Evolutionary conservation across 1,140 invertebrate species (phyloP).

Genomic region (Coelopa frigida): DNA sequence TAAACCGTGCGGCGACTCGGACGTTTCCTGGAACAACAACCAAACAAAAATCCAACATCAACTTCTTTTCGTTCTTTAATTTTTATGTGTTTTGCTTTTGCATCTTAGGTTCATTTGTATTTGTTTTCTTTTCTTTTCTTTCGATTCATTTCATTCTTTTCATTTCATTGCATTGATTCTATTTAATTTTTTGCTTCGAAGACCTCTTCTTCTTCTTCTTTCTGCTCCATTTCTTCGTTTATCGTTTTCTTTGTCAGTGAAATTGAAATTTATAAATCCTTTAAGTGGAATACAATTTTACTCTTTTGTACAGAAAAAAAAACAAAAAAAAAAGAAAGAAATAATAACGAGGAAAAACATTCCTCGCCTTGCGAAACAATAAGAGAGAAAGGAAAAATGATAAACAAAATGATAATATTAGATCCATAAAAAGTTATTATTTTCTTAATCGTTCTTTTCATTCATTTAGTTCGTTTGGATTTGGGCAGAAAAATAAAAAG

Average conservation of each 20-base stretch:
- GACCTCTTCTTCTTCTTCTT: slow-evolving; percentile 4
- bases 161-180: slow-evolving; percentile 38
- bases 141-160: slow-evolving; percentile 27
- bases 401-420: background rate
- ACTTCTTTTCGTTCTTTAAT: slow-evolving; percentile 62
- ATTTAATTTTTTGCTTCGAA: slow-evolving; percentile 19
- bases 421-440: background rate
- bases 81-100: slow-evolving; percentile 22
- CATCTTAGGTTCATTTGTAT: slow-evolving; percentile 11
- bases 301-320: slow-evolving; percentile 1
- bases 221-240: background rate
- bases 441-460: slow-evolving; percentile 2
- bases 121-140: slow-evolving; percentile 22
- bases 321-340: slow-evolving; percentile 11
- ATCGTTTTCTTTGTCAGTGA: slow-evolving; percentile 16
- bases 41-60: slow-evolving; percentile 83
- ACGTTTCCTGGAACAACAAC: slow-evolving; percentile 86
- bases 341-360: slow-evolving; percentile 1
- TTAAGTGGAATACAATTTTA: slow-evolving; percentile 3
- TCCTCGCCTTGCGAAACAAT: background rate
- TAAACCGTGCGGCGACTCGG: slow-evolving; percentile 56
- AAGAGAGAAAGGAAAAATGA: slow-evolving; percentile 2
- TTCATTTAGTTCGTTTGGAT: slow-evolving; percentile 3
- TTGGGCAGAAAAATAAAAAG: slow-evolving; percentile 2
- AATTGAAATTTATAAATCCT: slow-evolving; percentile 1